phyloP scores from a whole-genome alignment of 1,140 invertebrate genomes.

The Oryzaephilus surinamensis region DNA sequence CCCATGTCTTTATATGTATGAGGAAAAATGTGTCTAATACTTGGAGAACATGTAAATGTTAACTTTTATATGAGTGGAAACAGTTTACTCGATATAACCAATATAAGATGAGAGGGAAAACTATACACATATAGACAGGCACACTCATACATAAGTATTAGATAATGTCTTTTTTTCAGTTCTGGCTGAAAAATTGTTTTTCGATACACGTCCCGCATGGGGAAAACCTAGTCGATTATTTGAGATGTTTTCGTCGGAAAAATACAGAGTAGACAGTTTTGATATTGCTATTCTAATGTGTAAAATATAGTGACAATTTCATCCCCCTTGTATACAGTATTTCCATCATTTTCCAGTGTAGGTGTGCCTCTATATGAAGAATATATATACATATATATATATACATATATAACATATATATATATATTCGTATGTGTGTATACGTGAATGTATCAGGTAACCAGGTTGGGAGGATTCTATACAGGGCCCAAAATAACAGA shows the following conservation, averaged over 20 bases:
- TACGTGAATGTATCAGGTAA: conserved; percentile 22
- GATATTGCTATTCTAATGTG: conserved; percentile 27
- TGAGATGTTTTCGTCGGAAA: conserved; percentile 13
- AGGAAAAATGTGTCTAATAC: no score
- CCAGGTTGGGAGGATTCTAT: no score
- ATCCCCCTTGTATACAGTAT: conserved; percentile 23
- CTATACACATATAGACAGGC: no score
- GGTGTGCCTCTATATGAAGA: neutral
- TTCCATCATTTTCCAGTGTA: conserved; percentile 25
- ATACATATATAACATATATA: no score
- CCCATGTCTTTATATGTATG: no score
- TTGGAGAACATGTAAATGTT: no score
- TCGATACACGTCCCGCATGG: conserved; percentile 17
- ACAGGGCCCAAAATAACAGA: conserved; percentile 19
- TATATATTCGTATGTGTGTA: no score
- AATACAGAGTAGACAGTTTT: conserved; percentile 26
- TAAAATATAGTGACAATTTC: conserved; percentile 29
- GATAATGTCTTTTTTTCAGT: conserved; percentile 15
- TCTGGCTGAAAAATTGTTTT: conserved; percentile 19
- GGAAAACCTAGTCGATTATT: conserved; percentile 21
- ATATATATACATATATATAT: neutral
- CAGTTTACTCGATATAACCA: no score
- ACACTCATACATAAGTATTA: no score
- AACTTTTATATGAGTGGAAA: no score
- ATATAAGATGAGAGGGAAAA: no score